A percentile compares a stretch with the other conserved stretches of the same genome.
phyloP scores from a whole-genome alignment of 1,140 invertebrate genomes.

The Acromyrmex heyeri region DNA sequence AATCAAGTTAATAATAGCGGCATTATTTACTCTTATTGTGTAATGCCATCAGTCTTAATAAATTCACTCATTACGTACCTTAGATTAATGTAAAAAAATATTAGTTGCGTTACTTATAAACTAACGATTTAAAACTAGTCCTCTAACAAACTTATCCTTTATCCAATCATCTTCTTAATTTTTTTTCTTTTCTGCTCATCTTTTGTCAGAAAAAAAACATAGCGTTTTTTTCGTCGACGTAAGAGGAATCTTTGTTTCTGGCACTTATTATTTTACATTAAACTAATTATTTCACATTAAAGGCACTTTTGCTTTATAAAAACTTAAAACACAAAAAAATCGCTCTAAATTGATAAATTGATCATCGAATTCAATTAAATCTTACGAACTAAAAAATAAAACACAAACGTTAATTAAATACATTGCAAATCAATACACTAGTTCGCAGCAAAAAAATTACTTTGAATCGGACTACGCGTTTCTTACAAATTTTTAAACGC shows the following conservation, averaged over 20 bases:
- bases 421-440: too few species aligned
- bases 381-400: conserved; percentile 25
- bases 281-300: conserved; percentile 49
- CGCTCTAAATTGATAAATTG: neutral
- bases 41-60: conserved; percentile 69
- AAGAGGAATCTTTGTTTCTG: conserved; percentile 3
- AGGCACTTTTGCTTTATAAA: conserved; percentile 61
- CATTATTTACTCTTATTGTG: neutral
- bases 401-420: conserved; percentile 29
- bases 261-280: conserved; percentile 58
- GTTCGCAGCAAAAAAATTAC: too few species aligned
- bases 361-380: neutral
- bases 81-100: conserved; percentile 59
- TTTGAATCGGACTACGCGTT: too few species aligned
- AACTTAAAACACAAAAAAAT: conserved; percentile 10
- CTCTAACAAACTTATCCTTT: neutral
- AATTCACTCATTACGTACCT: conserved; percentile 39
- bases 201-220: neutral
- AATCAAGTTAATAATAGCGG: neutral
- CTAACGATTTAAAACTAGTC: conserved; percentile 47
- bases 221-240: neutral
- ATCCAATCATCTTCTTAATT: neutral
- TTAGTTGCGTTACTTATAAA: neutral
- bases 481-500: too few species aligned
- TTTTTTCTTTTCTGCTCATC: conserved; percentile 4